Evolutionary conservation across 2,888 invertebrate species (phyloP), one percentile per base, ranked within the genome.

Genomic region (Salticus scenicus): DNA sequence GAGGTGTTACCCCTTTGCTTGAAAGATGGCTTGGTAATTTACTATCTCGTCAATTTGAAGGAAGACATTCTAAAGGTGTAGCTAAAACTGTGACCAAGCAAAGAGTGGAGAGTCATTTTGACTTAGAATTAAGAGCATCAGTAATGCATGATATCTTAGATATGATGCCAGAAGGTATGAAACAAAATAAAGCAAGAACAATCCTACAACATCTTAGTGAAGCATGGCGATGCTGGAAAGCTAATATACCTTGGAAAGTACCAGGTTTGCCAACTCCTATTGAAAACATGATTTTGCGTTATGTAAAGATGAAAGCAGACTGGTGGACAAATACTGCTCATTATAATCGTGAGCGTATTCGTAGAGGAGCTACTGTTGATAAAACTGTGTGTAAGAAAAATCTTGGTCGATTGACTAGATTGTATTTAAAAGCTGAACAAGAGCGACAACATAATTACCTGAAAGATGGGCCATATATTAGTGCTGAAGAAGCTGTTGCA

Each of bases 301-400:
- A 99, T 92, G 99, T 99, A 14, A 99, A 99, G 92, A 99, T 99
- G 95, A 99, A 99, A 91, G 99, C 99, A 0, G 99, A 99, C 92
- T 99, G 99, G 99, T 99, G 99, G 99, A 99, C 99, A 0, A 99
- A 99, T 92, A 99, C 99, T 0, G 99, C 99, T 0, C 99, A 99
- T 91, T 99, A 99, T 92, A 99, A 99, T 92, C 94, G 99, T 63
- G 99, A 99, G 92, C 94, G 99, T 90, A 99, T 99, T 89, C 94
- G 99, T 1, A 94, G 99, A 89, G 99, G 99, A n/a, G 99, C 99
- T 72, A 99, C 99, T 0, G 99, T 99, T 20, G 99, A 99, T 91
- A 99, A 99, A 92, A 99, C 99, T 0, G 99, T 99, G 0, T 99
- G 99, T 92, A 99, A 99, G 92, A 99, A 99, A 93, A 99, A 99